These are phyloP conservation scores for Thripadectes ignobilis DNA, from an alignment of 2,797 vertebrate genomes.

Conservation along the genomic window DNA sequence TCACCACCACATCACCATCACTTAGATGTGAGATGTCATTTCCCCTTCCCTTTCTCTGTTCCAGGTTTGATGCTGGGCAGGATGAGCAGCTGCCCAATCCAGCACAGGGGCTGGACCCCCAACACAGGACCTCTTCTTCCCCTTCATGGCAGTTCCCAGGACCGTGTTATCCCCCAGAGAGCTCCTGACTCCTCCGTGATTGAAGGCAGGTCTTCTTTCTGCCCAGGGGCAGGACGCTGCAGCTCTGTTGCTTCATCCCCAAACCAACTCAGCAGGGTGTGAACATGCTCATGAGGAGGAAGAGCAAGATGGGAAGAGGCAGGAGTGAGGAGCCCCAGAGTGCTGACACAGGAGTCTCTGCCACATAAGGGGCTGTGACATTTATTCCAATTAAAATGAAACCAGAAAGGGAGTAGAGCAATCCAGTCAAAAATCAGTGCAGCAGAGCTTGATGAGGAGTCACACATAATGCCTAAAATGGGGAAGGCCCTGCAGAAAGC, in stretches of 20 bases:
- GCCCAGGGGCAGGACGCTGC: not conserved
- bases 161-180: not conserved
- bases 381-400: not conserved
- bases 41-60: not conserved
- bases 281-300: not conserved
- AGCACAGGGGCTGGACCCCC: not conserved
- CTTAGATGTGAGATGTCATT: not conserved
- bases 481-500: not conserved
- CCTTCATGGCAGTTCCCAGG: rapidly evolving
- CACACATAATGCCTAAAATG: rapidly evolving
- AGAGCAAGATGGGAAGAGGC: not conserved
- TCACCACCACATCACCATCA: no score
- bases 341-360: not conserved
- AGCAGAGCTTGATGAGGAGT: not conserved
- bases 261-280: not conserved
- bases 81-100: not conserved
- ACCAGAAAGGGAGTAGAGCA: not conserved
- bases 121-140: not conserved
- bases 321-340: not conserved
- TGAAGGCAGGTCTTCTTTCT: not conserved
- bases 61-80: not conserved
- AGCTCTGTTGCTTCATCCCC: not conserved
- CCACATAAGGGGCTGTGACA: not conserved
- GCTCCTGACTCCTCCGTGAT: not conserved
- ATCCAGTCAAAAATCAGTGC: not conserved